Conservation (phyloP, 2,113 vertebrate genomes). For the Tragelaphus buxtoni region DNA sequence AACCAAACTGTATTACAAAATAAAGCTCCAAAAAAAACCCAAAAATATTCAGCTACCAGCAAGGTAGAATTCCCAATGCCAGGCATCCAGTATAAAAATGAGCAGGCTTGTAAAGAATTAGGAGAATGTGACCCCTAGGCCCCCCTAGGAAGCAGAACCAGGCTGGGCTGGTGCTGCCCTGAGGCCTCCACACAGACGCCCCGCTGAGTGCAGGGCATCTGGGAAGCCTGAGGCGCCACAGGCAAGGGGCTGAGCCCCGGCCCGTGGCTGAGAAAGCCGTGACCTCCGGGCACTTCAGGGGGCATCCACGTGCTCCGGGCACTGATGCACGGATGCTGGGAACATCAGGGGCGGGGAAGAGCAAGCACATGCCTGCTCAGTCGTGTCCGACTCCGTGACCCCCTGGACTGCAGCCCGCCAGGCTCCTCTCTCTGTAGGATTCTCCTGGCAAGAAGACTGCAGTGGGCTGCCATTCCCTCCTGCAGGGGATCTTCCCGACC, state of each 20-base stretch:
- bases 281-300: background rate
- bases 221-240: background rate
- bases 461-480: background rate
- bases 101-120: background rate
- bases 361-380: accelerated
- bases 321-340: background rate
- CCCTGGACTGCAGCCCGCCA: background rate
- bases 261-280: background rate
- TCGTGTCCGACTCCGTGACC: background rate
- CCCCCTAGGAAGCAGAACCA: background rate
- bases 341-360: background rate
- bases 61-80: background rate
- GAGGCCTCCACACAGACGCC: background rate
- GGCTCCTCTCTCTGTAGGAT: accelerated
- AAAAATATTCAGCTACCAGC: background rate
- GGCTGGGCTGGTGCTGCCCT: background rate
- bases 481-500: background rate
- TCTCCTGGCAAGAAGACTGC: background rate
- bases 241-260: background rate
- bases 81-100: background rate
- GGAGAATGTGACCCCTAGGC: background rate
- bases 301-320: accelerated
- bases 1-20: background rate
- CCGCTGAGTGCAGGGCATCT: no score
- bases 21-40: background rate